Evolutionary conservation across 2,113 vertebrate species (phyloP).

Genomic region (Sorex araneus): DNA sequence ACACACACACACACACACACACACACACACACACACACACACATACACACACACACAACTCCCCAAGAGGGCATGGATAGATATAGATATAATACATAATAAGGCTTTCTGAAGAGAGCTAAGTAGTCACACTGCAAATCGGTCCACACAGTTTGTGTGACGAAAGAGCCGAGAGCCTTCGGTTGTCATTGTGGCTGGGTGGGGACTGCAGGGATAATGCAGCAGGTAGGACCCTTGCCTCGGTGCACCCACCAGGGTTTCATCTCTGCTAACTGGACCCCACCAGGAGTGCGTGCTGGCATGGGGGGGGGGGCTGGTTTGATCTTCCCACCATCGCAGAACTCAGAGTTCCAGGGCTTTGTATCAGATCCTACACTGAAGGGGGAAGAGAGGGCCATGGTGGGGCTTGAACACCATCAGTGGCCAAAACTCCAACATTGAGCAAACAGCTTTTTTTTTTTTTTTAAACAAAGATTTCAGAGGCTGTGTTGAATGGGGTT

Average conservation of each 20-base stretch:
- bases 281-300: neutral
- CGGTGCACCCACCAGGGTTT: too few relatives aligned
- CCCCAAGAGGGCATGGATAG: too few relatives aligned
- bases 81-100: too few relatives aligned
- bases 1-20: too few relatives aligned
- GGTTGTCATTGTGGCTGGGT: neutral
- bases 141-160: neutral
- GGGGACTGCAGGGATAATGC: neutral
- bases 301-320: neutral
- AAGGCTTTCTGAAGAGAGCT: neutral
- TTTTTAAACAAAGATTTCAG: slow-evolving; percentile 20
- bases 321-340: neutral
- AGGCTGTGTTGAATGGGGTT: neutral
- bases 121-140: neutral
- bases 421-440: too few relatives aligned
- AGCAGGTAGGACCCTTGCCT: too few relatives aligned
- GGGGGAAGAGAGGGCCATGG: neutral
- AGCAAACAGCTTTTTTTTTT: neutral
- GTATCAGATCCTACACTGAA: too few relatives aligned
- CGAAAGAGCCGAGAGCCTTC: neutral
- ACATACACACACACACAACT: too few relatives aligned
- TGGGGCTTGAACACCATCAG: too few relatives aligned
- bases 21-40: too few relatives aligned
- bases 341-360: too few relatives aligned
- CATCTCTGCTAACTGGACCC: too few relatives aligned